Base-by-base conservation (phyloP, 2,888 invertebrate species). In the Aricia artaxerxes region DNA sequence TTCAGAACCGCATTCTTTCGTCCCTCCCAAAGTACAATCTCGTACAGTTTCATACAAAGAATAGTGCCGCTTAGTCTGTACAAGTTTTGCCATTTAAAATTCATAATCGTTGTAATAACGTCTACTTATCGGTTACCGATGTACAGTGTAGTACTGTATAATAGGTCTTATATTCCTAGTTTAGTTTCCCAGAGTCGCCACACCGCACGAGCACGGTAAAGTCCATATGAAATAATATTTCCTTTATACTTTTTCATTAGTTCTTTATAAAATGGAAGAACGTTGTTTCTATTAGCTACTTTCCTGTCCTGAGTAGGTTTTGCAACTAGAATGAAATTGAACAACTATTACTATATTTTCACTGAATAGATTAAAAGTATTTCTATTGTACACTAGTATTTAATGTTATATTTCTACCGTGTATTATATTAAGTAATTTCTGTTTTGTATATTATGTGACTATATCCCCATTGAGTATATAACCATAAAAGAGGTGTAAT, bases 151-250 rank as follows among this genome's bases (percentile, higher is more conserved):
- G 24, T 24, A 24, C 24, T 24, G 24, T 88, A 81, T 82, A 82
- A 81, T 82, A 82, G 82, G 49, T 49, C 81, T 83, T 81, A 80
- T 78, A 75, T 90, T 90, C 88, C 88, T 93, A 90, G 91, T 90
- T 84, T 92, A 92, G 91, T 89, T 88, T 88, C 90, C 88, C 87
- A 85, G 86, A 90, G 87, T 89, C 90, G 88, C 91, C 89, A 89
- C 93, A 92, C 87, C 88, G 94, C 93, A 94, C 94, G 94, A 93
- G 94, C 93, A 94, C 94, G 94, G 93, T 94, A 93, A 93, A 88
- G 87, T 90, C 91, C 86, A 88, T 88, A 85, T 84, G 88, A 79
- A 78, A 77, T 82, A 79, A 81, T 81, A 80, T 75, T 79, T 60
- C 75, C 73, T 44, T 61, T 44, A 75, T 78, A 69, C 13, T 53